These are phyloP conservation scores for Pomacea maculata DNA, from an alignment of 1,140 invertebrate genomes.

Conservation along the genomic window DNA sequence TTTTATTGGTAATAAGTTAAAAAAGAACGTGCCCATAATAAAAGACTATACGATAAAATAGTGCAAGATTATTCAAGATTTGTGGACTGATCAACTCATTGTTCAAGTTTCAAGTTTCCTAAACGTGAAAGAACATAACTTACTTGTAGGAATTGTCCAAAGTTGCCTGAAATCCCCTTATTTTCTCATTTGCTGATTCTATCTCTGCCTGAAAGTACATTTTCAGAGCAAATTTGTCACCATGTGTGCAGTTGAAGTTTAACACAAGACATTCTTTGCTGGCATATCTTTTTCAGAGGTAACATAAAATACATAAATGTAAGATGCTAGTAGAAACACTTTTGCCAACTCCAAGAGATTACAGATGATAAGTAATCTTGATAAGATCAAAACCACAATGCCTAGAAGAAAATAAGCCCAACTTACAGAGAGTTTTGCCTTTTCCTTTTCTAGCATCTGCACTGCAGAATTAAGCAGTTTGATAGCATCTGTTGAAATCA, in stretches of 20 bases:
- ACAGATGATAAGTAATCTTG: too few species aligned
- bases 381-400: not conserved
- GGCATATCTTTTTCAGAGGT: too few species aligned
- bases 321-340: too few species aligned
- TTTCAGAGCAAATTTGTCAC: too few species aligned
- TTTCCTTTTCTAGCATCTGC: conserved; percentile 64
- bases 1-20: too few species aligned
- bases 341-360: too few species aligned
- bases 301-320: too few species aligned
- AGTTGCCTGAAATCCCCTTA: conserved; percentile 60
- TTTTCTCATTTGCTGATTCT: conserved; percentile 63
- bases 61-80: too few species aligned
- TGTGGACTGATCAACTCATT: not conserved
- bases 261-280: too few species aligned
- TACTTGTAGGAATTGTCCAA: conserved; percentile 68
- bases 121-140: conserved; percentile 19
- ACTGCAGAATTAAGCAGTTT: conserved; percentile 64
- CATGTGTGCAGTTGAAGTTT: too few species aligned
- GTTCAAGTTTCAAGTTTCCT: not conserved
- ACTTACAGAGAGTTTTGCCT: conserved; percentile 53
- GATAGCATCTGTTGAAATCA: conserved; percentile 60
- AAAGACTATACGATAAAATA: too few species aligned
- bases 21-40: too few species aligned
- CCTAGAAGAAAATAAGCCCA: not conserved
- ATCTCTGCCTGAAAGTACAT: conserved; percentile 54